Evolutionary conservation across 2,797 vertebrate genomes (phyloP), one percentile per base, ranked within the genome.

Genomic region (Epinephelus coioides): DNA sequence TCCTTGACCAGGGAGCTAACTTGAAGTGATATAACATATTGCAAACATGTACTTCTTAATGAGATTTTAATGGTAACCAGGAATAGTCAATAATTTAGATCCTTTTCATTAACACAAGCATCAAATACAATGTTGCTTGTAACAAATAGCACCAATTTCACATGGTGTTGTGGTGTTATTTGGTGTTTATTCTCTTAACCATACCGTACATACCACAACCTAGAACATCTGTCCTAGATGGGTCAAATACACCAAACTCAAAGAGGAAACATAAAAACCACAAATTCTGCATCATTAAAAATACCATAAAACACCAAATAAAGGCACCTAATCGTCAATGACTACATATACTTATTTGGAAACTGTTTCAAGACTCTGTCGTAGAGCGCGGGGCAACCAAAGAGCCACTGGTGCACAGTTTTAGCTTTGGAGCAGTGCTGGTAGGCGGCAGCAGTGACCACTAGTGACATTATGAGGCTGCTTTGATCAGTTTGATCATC

Each of bases 401-500:
- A 73, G 70, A 68, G 49, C 56, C 44, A 27, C 18, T 57, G 6
- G 25, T 53, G 44, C 17, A 25, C 43, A 69, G 34, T 23, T 44
- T 76, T 21, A 57, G 19, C 15, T 69, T 27, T 9, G 34, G 69
- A 67, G 61, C 3, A 1, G 13, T 25, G 38, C 34, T 78, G 46
- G 69, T 61, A 54, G 62, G 61, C 30, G n/a, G 66, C 57, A 78
- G 30, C 23, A 62, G 12, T 60, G 76, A 57, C 34, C 34, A 34
- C 7, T 34, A 34, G 34, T 34, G 34, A 34, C 34, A 34, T 34
- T 34, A 34, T 7, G 30, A 72, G 68, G 40, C 59, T 68, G 64
- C 64, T 69, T 70, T 79, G 62, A 79, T 89, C 72, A 81, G 63
- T 83, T 77, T 83, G 79, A 87, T 86, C 84, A 82, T 71, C 51